phyloP scores from a whole-genome alignment of 2,797 vertebrate species.

The Erithacus rubecula region DNA sequence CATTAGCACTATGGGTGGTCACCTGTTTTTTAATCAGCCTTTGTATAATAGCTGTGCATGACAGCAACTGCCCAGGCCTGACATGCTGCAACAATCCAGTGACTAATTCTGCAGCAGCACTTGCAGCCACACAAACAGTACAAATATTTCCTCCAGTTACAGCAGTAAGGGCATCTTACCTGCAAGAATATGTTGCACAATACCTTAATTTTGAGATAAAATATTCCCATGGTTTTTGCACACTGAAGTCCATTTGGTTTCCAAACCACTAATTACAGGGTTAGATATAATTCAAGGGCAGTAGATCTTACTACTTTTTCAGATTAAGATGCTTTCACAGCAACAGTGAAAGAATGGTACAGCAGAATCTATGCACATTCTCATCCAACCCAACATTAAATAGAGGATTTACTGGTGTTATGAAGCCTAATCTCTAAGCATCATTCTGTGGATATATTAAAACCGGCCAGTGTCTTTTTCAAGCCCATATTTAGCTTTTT shows the following conservation, averaged over 20 bases:
- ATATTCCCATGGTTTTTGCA: not conserved
- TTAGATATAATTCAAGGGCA: not conserved
- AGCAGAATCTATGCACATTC: not conserved
- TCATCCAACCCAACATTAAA: not conserved
- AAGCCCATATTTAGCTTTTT: not conserved
- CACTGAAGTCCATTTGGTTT: not conserved
- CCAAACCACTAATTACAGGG: not conserved
- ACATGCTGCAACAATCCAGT: not conserved
- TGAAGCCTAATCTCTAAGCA: not conserved
- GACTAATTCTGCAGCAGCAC: not conserved
- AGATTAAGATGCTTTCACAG: not conserved
- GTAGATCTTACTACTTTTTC: not conserved
- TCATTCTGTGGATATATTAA: not conserved
- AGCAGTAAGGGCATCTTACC: not conserved
- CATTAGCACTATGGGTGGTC: conserved; percentile 8
- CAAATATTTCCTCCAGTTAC: not conserved
- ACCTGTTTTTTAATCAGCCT: conserved; percentile 52
- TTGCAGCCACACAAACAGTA: not conserved
- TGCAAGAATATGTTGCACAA: not conserved
- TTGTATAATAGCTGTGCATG: not conserved
- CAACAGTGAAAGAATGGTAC: not conserved
- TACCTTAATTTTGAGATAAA: not conserved
- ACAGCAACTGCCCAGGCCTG: not conserved
- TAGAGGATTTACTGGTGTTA: not conserved
- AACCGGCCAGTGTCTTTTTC: not conserved